Base-by-base conservation (phyloP, 92 coral and sea anemone genomes). In the Virgularia gustaviana region DNA sequence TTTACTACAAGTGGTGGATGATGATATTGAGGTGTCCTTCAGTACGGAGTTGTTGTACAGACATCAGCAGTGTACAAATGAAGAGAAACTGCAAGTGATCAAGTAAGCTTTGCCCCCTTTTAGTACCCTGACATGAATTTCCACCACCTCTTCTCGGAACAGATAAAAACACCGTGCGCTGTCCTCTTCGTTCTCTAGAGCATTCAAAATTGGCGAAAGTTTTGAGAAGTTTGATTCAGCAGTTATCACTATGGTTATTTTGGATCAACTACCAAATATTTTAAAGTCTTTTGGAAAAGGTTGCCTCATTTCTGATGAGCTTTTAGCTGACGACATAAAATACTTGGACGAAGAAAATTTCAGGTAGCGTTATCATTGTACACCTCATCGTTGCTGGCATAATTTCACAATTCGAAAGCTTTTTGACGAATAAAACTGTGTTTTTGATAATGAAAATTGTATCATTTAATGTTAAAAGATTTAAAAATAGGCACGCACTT, bases 151-250 rank as follows among this genome's bases (percentile, higher is more conserved):
- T n/a, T n/a, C n/a, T n/a, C n/a, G n/a, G n/a, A n/a, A n/a, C n/a
- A n/a, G n/a, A n/a, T n/a, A n/a, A n/a, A n/a, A n/a, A n/a, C n/a
- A n/a, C n/a, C n/a, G n/a, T n/a, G n/a, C n/a, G n/a, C n/a, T n/a
- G n/a, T n/a, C n/a, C n/a, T n/a, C n/a, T n/a, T n/a, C n/a, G n/a
- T n/a, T n/a, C 27, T 51, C 6, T 49, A 85, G 89, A 54, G 81
- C 83, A 30, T 79, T 67, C 5, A 65, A 71, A 31, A 58, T 51
- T 55, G 83, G 83, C 13, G 64, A 63, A 62, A 79, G 86, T 68
- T 84, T 90, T 29, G 90, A 90, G 43, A 35, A 79, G n/a, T 88
- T 81, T 77, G 95, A 90, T 47, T 88, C 90, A 1, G 85, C 88
- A 56, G 65, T 87, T 32, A 55, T 90, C 59, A 88, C 95, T 27